Evolutionary conservation across 2,797 vertebrate genomes (phyloP), one percentile per base, ranked within the genome.

Genomic region (Melanogrammus aeglefinus): DNA sequence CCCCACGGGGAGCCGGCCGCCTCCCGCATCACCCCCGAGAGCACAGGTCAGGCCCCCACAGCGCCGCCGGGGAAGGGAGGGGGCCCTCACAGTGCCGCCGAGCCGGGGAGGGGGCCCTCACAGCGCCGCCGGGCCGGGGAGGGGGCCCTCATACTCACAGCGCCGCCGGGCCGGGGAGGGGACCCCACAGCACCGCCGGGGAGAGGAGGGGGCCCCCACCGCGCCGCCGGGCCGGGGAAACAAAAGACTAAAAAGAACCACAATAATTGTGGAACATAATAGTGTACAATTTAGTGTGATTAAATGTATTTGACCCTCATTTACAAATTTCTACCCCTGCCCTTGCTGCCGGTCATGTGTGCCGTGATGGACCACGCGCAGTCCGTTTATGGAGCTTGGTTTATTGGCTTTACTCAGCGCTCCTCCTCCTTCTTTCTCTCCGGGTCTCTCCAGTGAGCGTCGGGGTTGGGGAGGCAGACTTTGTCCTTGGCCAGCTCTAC

Each of bases 381-480:
- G 16, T n/a, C 16, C 1, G 5, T 57, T n/a, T 0, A 6, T 12
- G 4, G 6, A 57, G 47, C 57, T 63, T 57, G 4, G 18, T n/a
- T n/a, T n/a, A 6, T 41, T 41, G 0, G n/a, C 38, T 27, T 74
- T n/a, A n/a, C 18, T 39, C 18, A 13, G 2, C 24, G 4, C 13
- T n/a, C n/a, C n/a, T 69, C 10, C 57, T 63, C 57, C 57, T 24
- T 8, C 51, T 63, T n/a, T 24, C 57, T 75, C n/a, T n/a, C n/a
- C n/a, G n/a, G n/a, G n/a, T n/a, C n/a, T n/a, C 8, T 79, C 12
- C 78, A 99, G 98, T 99, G 47, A 97, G 95, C 79, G 97, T 99
- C 66, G 98, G 98, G n/a, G 98, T 99, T 77, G 98, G 98, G 73
- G 98, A 99, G 78, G 94, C 98, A 35, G 98, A 99, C 83, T 97